These are phyloP conservation scores for Spicauda simplicius DNA, from an alignment of 2,888 invertebrate species.

Conservation along the genomic window DNA sequence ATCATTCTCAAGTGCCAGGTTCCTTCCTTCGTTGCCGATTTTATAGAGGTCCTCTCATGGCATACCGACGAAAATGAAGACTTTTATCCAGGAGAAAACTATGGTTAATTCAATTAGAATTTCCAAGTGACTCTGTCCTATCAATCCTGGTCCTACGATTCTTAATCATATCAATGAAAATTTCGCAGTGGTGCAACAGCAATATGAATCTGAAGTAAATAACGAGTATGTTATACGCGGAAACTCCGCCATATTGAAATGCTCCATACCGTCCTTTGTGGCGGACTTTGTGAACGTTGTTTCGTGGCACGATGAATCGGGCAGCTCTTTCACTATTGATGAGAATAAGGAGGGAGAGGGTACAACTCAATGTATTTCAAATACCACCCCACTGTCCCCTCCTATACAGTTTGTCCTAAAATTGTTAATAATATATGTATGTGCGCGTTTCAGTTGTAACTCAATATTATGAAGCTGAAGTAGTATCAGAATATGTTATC, in stretches of 20 bases:
- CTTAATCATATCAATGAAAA: conserved; percentile 22
- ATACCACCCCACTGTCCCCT: conserved; percentile 34
- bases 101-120: conserved; percentile 73
- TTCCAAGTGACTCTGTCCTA: conserved; percentile 27
- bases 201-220: conserved; percentile 96
- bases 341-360: conserved; percentile 69
- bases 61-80: conserved; percentile 90
- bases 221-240: conserved; percentile 96
- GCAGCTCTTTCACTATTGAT: conserved; percentile 76
- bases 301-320: conserved; percentile 93
- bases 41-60: conserved; percentile 92
- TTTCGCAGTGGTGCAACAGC: conserved; percentile 93
- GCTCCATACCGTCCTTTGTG: conserved; percentile 96
- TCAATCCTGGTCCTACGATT: conserved; percentile 32
- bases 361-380: conserved; percentile 47
- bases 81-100: conserved; percentile 87
- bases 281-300: conserved; percentile 95
- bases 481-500: conserved; percentile 95
- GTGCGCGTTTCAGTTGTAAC: conserved; percentile 89
- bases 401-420: conserved; percentile 30
- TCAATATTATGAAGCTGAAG: conserved; percentile 95
- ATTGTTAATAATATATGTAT: conserved; percentile 21
- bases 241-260: conserved; percentile 94
- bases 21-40: conserved; percentile 94
- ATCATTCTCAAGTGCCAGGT: conserved; percentile 92